Conservation (phyloP, 2,113 vertebrate species). For the Xenopus laevis region DNA sequence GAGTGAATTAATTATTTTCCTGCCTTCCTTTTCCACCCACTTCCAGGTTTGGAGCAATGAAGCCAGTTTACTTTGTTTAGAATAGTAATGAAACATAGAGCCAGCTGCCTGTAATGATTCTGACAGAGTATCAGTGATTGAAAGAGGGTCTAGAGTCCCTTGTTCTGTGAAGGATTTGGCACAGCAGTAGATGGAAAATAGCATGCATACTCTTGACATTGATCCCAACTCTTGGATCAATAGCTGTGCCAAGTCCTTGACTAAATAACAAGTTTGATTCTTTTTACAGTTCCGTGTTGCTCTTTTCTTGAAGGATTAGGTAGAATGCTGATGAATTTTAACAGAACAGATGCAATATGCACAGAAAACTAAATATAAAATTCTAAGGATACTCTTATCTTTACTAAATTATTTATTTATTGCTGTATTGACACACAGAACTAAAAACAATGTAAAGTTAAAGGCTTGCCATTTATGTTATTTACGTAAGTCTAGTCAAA, state of each 20-base stretch:
- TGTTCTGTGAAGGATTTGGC: slow-evolving; percentile 41
- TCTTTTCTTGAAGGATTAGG: slow-evolving; percentile 28
- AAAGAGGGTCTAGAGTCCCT: slow-evolving; percentile 35
- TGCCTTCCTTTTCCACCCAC: neutral
- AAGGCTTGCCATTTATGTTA: too few species aligned
- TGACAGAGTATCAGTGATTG: slow-evolving; percentile 32
- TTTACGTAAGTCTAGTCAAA: too few species aligned
- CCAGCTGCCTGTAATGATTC: slow-evolving; percentile 34
- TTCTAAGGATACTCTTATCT: too few species aligned
- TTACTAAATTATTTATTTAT: too few species aligned
- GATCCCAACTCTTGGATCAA: slow-evolving; percentile 50
- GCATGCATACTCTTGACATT: slow-evolving; percentile 50
- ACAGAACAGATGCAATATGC: too few species aligned
- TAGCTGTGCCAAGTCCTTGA: slow-evolving; percentile 48
- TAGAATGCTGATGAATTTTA: too few species aligned
- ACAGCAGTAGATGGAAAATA: slow-evolving; percentile 53
- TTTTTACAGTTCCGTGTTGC: slow-evolving; percentile 28
- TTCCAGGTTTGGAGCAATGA: slow-evolving; percentile 22
- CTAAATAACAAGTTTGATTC: slow-evolving; percentile 44
- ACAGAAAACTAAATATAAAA: too few species aligned
- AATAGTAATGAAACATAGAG: slow-evolving; percentile 55
- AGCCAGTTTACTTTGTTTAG: slow-evolving; percentile 51
- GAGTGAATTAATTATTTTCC: neutral
- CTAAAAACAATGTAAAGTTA: too few species aligned
- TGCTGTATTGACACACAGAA: too few species aligned